Base-by-base conservation (phyloP, 2,888 invertebrate genomes). In the Euproctis similis region DNA sequence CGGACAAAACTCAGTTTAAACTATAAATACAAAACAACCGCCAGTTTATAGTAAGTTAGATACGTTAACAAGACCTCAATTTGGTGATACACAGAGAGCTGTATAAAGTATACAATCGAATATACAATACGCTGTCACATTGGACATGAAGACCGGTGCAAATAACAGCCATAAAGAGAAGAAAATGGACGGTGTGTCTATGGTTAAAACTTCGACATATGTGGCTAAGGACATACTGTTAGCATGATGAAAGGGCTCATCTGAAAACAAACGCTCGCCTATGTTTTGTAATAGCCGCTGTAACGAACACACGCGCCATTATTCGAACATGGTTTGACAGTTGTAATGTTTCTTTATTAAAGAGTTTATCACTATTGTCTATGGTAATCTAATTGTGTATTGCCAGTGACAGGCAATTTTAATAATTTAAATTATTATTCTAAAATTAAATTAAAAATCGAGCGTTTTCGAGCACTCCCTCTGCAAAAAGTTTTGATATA, bases 231-330 rank as follows among this genome's bases (percentile, higher is more conserved):
- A 45, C 46, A 54, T 58, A 53, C 52, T 53, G 57, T 59, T 51
- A 51, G 45, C 41, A 49, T 57, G 56, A 59, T 55, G 56, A 42
- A 48, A 42, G 36, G 21, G 24, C 57, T 57, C 60, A 62, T 62
- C 64, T 50, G 63, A 57, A 63, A 62, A 59, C 62, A 64, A 53
- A 53, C 29, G 42, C 41, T 16, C 12, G 26, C 33, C 24, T 22
- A 34, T 32, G 8, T 28, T 4, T 22, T 25, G 28, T 26, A 34
- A 38, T 39, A 39, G 40, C n/a, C 34, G 36, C 27, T 30, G 32
- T 45, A 47, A 46, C 45, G 45, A 47, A 39, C 34, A 20, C 1
- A 5, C 18, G 24, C 34, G 3, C 24, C 9, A 13, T 29, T 33
- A 12, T 22, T 22, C 19, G 26, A 24, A 9, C 14, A 21, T 28